phyloP scores from a whole-genome alignment of 2,113 vertebrate genomes.

The Poicephalus meyeri region DNA sequence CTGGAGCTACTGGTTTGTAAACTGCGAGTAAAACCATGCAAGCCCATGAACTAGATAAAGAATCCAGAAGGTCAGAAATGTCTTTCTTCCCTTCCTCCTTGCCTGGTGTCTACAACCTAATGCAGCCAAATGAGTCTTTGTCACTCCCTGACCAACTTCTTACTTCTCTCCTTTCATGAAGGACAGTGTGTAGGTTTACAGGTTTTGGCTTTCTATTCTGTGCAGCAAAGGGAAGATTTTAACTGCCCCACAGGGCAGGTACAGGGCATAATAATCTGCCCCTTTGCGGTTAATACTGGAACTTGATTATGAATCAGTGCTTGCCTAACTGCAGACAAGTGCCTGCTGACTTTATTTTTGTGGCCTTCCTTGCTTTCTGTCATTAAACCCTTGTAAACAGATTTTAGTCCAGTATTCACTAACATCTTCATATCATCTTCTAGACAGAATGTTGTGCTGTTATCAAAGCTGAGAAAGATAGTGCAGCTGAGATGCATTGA shows the following conservation, averaged over 20 bases:
- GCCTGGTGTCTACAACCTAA: not conserved
- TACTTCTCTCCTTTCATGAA: not conserved
- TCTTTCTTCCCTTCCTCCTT: not conserved
- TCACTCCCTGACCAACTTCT: not conserved
- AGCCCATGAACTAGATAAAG: not conserved
- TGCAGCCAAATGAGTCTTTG: not conserved
- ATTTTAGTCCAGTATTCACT: slow-evolving; percentile 13
- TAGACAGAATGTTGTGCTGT: not conserved
- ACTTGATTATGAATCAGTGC: not conserved
- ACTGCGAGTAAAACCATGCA: not conserved
- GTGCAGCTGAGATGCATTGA: not conserved
- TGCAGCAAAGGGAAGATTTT: not conserved
- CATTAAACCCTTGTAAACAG: slow-evolving; percentile 6
- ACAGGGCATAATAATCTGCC: not conserved
- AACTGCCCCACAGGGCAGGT: too few species aligned
- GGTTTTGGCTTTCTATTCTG: not conserved
- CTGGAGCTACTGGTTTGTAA: not conserved
- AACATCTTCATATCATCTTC: slow-evolving; percentile 19
- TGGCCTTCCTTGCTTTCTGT: slow-evolving; percentile 15
- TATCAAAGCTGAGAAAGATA: not conserved
- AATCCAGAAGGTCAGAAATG: not conserved
- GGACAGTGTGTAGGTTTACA: not conserved
- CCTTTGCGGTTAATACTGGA: not conserved
- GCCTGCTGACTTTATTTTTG: not conserved
- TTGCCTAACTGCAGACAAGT: not conserved